Conservation (phyloP, 2,113 vertebrate genomes). For the Channa maculata region DNA sequence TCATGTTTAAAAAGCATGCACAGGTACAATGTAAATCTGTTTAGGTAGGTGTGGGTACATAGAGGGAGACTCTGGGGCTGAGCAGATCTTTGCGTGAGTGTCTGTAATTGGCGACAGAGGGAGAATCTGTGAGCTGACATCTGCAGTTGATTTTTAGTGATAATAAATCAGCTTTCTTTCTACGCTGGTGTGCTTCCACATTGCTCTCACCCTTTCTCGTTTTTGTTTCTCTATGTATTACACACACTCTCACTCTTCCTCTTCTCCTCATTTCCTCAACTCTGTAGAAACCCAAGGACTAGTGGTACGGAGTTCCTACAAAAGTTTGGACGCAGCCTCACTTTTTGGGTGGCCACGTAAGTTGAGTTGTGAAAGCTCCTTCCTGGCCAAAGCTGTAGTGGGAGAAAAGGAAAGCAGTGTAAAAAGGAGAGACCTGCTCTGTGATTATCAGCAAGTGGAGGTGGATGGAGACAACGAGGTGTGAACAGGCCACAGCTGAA, state of each 20-base stretch:
- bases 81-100: constrained; percentile 86
- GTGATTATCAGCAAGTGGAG: constrained; percentile 71
- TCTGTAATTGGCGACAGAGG: constrained; percentile 90
- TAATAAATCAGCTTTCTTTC: constrained; percentile 91
- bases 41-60: constrained; percentile 4
- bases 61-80: constrained; percentile 44
- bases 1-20: constrained; percentile 18
- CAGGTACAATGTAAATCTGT: constrained; percentile 17
- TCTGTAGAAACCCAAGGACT: constrained; percentile 70
- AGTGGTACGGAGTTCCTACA: constrained; percentile 63
- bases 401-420: constrained; percentile 48
- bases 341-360: constrained; percentile 79
- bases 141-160: constrained; percentile 89
- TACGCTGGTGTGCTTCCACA: constrained; percentile 79
- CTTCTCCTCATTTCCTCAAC: constrained; percentile 69
- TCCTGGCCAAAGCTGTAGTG: constrained; percentile 64
- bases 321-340: constrained; percentile 65
- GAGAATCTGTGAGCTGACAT: constrained; percentile 84
- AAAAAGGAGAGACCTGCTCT: constrained; percentile 59
- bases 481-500: constrained; percentile 70
- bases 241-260: constrained; percentile 50
- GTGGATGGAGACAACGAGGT: constrained; percentile 73
- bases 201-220: constrained; percentile 64
- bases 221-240: constrained; percentile 44
- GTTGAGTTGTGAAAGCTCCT: constrained; percentile 79